These are phyloP conservation scores for Manis pentadactyla DNA, from an alignment of 2,797 vertebrate species.

Conservation along the genomic window DNA sequence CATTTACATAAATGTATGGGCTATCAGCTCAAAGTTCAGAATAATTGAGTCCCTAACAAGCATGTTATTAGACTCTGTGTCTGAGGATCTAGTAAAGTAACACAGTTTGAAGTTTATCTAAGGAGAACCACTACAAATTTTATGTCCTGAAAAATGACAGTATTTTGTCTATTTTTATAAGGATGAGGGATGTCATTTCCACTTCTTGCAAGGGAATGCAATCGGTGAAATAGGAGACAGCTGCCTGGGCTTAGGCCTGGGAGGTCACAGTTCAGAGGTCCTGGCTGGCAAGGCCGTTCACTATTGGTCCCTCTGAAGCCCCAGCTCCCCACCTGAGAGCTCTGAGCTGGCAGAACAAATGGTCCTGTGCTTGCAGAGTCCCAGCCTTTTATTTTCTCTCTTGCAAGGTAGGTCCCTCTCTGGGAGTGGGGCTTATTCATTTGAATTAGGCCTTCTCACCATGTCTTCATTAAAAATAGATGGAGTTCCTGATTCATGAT, in stretches of 20 bases:
- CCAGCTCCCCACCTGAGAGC: neutral
- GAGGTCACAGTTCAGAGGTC: neutral
- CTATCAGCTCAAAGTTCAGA: neutral
- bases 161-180: neutral
- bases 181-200: neutral
- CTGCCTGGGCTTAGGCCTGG: neutral
- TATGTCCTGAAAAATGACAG: neutral
- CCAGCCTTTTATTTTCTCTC: neutral
- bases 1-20: neutral
- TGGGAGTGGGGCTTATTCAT: neutral
- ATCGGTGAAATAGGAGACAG: neutral
- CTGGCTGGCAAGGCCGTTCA: neutral
- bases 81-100: neutral
- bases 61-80: neutral
- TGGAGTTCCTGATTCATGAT: neutral
- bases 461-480: conserved; percentile 53
- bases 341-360: neutral
- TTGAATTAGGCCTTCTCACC: conserved; percentile 27
- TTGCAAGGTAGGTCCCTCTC: neutral
- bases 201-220: neutral
- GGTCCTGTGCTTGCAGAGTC: neutral
- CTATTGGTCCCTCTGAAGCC: neutral
- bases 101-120: neutral
- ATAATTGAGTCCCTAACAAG: neutral
- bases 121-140: neutral